phyloP scores from a whole-genome alignment of 2,888 invertebrate species.

The Aricia artaxerxes region DNA sequence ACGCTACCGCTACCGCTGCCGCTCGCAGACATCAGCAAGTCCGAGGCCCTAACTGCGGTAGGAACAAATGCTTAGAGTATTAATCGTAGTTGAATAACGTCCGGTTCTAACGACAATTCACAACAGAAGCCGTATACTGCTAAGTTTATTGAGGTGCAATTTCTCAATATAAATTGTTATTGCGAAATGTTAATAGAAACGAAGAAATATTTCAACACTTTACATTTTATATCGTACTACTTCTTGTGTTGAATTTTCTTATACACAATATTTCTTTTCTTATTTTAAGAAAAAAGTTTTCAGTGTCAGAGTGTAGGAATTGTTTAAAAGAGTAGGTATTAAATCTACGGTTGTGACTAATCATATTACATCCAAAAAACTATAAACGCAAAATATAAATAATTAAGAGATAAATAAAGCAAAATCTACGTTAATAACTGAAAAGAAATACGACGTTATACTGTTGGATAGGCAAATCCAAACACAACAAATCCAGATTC shows the following conservation, averaged over 20 bases:
- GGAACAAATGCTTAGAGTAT: conserved; percentile 44
- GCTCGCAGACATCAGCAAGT: not conserved
- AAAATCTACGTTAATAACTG: not conserved
- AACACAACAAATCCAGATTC: not conserved
- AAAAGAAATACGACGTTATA: not conserved
- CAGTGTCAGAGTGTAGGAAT: too few species aligned
- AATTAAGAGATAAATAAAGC: not conserved
- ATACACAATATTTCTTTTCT: too few species aligned
- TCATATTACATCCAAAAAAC: not conserved
- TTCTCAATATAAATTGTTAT: not conserved
- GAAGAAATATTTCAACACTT: not conserved
- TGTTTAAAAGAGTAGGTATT: too few species aligned
- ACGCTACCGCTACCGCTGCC: not conserved
- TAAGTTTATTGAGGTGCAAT: conserved; percentile 3
- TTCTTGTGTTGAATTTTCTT: too few species aligned
- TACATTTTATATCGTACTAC: too few species aligned
- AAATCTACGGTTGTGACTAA: too few species aligned
- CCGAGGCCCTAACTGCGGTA: conserved; percentile 29
- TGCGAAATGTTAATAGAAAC: not conserved
- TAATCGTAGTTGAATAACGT: conserved; percentile 46
- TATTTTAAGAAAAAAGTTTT: too few species aligned
- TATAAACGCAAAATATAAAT: not conserved
- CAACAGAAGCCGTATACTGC: conserved; percentile 13
- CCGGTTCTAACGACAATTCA: conserved; percentile 42
- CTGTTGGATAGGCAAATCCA: not conserved